Percentiles rank a stretch among this genome's conserved stretches.
These are phyloP conservation scores for Brachycybe producta DNA, from an alignment of 2,888 invertebrate species.

Conservation along the genomic window DNA sequence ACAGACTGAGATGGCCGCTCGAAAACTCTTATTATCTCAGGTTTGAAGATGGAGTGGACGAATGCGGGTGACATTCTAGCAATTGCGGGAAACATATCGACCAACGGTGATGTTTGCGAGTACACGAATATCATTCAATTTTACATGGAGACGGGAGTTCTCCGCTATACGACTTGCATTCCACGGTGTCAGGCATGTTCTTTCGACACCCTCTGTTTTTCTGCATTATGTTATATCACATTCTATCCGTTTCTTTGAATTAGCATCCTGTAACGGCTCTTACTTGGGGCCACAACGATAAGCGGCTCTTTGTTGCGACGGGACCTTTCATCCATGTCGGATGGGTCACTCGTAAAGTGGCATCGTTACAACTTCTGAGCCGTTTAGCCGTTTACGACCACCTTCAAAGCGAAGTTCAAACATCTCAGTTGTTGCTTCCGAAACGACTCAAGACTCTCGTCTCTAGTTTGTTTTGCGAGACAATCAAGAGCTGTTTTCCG, in stretches of 20 bases:
- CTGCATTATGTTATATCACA: not conserved
- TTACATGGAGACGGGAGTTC: conserved; percentile 70
- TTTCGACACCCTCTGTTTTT: no score
- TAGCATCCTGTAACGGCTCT: conserved; percentile 77
- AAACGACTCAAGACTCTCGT: conserved; percentile 70
- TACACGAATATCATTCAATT: conserved; percentile 77
- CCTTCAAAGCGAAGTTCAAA: conserved; percentile 50
- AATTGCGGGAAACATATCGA: conserved; percentile 57
- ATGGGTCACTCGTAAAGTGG: conserved; percentile 38
- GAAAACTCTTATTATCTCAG: conserved; percentile 27
- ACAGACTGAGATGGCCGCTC: not conserved
- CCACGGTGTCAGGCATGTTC: conserved; percentile 56
- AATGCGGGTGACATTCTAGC: conserved; percentile 84
- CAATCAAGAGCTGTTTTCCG: conserved; percentile 93
- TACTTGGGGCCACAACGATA: conserved; percentile 98
- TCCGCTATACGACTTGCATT: conserved; percentile 65
- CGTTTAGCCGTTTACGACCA: conserved; percentile 44
- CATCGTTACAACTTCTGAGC: conserved; percentile 78
- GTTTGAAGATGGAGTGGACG: conserved; percentile 78
- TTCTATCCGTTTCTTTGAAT: conserved; percentile 22
- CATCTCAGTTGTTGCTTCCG: conserved; percentile 72
- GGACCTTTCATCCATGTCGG: conserved; percentile 53
- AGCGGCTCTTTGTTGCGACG: conserved; percentile 81
- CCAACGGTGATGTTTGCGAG: conserved; percentile 31
- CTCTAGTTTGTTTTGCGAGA: conserved; percentile 78